Evolutionary conservation across 2,888 invertebrate genomes (phyloP), one percentile per base, ranked within the genome.

Genomic region (Steinernema hermaphroditum): DNA sequence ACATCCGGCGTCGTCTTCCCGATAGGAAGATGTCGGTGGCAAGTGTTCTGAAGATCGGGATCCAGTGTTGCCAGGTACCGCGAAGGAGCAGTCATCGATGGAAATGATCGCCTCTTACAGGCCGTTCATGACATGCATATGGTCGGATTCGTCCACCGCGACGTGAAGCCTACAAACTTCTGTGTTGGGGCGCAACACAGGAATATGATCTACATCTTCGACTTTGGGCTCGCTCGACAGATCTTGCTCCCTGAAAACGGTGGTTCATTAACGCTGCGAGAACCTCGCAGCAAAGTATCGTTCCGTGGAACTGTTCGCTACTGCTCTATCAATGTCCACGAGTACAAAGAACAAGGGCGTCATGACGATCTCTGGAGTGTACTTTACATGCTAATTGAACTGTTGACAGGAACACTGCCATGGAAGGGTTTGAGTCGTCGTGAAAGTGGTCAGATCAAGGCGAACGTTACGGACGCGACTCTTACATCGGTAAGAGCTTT

Each of bases 291-390:
- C 57, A 83, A 82, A 75, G 80, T 81, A 32, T 24, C 97, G 1
- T 98, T 98, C 88, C 91, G 97, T 82, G 90, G 90, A 22, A 98
- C 97, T 16, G 97, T 98, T 24, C 92, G 97, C 54, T 98, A 98
- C 89, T 97, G 97, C 76, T 96, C 96, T 24, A 92, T 97, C 76
- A 98, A 97, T 90, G 97, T 97, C 54, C 97, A 98, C 89, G 93
- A 94, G 86, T 97, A 96, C 89, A 91, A 90, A 89, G 97, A 98
- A 89, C 97, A 97, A 96, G 97, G 97, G 0, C 91, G 97, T 0
- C 97, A 97, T 87, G 98, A 98, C 88, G 98, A 98, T 88, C 90
- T 98, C 8, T 97, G 96, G 96, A 70, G 71, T 54, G 27, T 71
- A 29, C 43, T 77, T 44, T 81, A 78, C 72, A 76, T 80, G 34